phyloP scores from a whole-genome alignment of 2,113 vertebrate genomes.

The Nesoenas mayeri region DNA sequence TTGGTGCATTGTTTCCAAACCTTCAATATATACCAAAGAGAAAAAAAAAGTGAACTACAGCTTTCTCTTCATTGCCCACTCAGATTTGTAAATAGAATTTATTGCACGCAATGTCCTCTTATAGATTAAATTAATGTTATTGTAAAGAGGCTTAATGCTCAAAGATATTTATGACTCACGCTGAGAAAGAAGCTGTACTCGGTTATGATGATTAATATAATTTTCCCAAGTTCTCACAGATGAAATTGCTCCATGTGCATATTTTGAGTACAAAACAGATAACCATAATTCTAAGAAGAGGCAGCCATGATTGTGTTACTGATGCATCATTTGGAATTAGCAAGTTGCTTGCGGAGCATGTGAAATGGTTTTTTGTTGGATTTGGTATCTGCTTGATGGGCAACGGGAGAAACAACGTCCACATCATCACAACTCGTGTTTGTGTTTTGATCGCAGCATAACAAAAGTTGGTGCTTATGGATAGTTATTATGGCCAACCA shows the following conservation, averaged over 20 bases:
- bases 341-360: not conserved
- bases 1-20: conserved; percentile 10
- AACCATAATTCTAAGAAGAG: conserved; percentile 63
- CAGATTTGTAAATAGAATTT: conserved; percentile 77
- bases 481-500: not conserved
- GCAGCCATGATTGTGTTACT: conserved; percentile 45
- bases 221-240: conserved; percentile 69
- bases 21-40: not conserved
- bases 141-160: conserved; percentile 77
- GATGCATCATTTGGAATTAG: conserved; percentile 59
- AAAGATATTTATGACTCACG: conserved; percentile 76
- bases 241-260: conserved; percentile 69
- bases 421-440: not conserved
- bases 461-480: not conserved
- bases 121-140: conserved; percentile 80
- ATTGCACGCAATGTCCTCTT: conserved; percentile 70
- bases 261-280: conserved; percentile 72
- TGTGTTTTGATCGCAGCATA: not conserved
- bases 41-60: conserved; percentile 24
- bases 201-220: conserved; percentile 77
- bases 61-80: conserved; percentile 67
- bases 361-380: conserved; percentile 25
- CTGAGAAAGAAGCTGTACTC: conserved; percentile 73
- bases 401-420: not conserved
- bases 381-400: conserved; percentile 17